phyloP scores from a whole-genome alignment of 2,888 invertebrate species.

The Mimas tiliae region DNA sequence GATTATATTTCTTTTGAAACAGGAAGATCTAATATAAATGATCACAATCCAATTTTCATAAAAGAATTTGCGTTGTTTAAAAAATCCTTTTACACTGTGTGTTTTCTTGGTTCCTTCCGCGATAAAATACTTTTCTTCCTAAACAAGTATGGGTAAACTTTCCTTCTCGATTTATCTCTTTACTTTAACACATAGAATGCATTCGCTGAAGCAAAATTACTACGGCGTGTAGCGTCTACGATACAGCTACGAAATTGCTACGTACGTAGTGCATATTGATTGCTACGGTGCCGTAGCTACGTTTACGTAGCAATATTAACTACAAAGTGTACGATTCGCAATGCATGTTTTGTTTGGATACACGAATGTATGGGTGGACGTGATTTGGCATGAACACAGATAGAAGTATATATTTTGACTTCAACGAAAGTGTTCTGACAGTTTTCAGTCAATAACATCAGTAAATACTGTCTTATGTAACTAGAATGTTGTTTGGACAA shows the following conservation, averaged over 20 bases:
- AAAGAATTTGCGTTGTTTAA: background rate
- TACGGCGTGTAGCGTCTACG: slow-evolving; percentile 17
- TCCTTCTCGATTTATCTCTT: slow-evolving; percentile 33
- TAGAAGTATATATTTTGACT: background rate
- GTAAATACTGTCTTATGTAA: background rate
- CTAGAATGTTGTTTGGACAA: background rate
- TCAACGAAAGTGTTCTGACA: background rate
- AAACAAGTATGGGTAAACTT: slow-evolving; percentile 29
- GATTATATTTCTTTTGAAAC: background rate
- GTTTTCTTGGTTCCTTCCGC: background rate
- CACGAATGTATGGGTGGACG: background rate
- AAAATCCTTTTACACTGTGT: background rate
- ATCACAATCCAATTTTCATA: background rate
- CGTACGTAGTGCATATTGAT: slow-evolving; percentile 15
- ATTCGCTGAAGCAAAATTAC: slow-evolving; percentile 17
- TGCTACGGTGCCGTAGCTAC: slow-evolving; percentile 10
- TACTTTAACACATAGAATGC: slow-evolving; percentile 10
- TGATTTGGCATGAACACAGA: background rate
- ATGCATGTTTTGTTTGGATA: slow-evolving; percentile 3
- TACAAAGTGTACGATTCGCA: slow-evolving; percentile 11
- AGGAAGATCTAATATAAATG: background rate
- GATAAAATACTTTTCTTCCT: background rate
- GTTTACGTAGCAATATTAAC: slow-evolving; percentile 17
- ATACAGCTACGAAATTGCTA: slow-evolving; percentile 19
- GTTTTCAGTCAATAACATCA: background rate